Evolutionary conservation across 2,888 invertebrate genomes (phyloP).

Genomic region (Agonopterix subpropinquella): DNA sequence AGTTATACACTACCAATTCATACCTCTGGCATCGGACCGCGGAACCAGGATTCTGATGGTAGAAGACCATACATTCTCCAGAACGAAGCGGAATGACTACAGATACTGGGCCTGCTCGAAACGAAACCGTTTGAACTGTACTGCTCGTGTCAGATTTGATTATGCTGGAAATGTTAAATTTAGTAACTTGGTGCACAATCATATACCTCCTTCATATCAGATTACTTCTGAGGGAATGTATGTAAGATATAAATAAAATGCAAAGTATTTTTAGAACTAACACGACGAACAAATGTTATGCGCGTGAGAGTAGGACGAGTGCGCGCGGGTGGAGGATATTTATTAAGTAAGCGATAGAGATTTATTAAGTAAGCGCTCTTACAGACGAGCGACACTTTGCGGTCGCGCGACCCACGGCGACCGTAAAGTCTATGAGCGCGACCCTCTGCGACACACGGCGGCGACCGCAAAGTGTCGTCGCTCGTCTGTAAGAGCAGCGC

Average conservation of each 20-base stretch:
- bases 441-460: no score
- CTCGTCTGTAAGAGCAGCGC: no score
- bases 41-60: conserved; percentile 12
- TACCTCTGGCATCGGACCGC: conserved; percentile 10
- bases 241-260: background rate
- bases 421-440: no score
- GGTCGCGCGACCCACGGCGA: no score
- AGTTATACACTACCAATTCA: conserved; percentile 13
- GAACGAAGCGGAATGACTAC: conserved; percentile 8
- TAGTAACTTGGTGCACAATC: conserved; percentile 1
- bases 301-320: no score
- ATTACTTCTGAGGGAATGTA: background rate
- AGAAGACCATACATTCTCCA: conserved; percentile 14
- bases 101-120: conserved; percentile 19
- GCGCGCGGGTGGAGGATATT: no score
- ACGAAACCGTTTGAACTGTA: conserved; percentile 9
- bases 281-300: no score
- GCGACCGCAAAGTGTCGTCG: no score
- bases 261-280: no score
- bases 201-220: background rate
- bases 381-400: no score
- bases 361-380: no score
- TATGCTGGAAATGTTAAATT: background rate
- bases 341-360: no score
- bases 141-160: conserved; percentile 13